Conservation (phyloP, 2,113 vertebrate species). For the Geothlypis trichas region DNA sequence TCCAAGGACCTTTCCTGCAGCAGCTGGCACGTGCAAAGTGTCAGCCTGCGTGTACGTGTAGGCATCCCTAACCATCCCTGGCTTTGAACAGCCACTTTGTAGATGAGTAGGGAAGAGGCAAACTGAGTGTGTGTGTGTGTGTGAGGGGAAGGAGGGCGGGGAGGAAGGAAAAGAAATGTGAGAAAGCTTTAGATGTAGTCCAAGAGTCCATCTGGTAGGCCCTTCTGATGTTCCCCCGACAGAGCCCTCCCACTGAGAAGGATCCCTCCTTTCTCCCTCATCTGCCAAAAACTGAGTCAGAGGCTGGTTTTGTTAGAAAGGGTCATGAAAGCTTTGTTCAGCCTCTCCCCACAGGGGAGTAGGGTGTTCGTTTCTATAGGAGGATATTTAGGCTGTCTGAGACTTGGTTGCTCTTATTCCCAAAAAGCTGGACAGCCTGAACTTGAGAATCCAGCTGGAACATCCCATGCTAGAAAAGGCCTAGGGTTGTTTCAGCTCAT, state of each 20-base stretch:
- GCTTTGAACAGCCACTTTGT: slow-evolving; percentile 56
- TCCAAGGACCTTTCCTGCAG: not conserved
- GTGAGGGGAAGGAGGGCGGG: not conserved
- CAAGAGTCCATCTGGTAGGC: slow-evolving; percentile 55
- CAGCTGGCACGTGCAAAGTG: not conserved
- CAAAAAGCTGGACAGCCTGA: not conserved
- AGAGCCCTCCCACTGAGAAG: slow-evolving; percentile 45
- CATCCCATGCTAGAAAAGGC: not conserved
- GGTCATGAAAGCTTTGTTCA: slow-evolving; percentile 33
- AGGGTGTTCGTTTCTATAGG: not conserved
- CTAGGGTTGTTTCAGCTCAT: not conserved
- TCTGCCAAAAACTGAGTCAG: slow-evolving; percentile 43
- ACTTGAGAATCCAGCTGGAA: not conserved
- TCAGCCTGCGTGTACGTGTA: not conserved
- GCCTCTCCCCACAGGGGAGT: not conserved
- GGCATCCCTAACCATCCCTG: not conserved
- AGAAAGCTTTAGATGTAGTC: slow-evolving; percentile 62
- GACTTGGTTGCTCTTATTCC: not conserved
- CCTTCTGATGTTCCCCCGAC: slow-evolving; percentile 42
- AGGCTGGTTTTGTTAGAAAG: slow-evolving; percentile 18
- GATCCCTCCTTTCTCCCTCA: slow-evolving; percentile 37
- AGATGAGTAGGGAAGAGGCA: slow-evolving; percentile 26
- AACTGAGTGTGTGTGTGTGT: not conserved
- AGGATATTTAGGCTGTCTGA: slow-evolving; percentile 9
- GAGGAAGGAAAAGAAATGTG: slow-evolving; percentile 68